Evolutionary conservation across 1,140 invertebrate genomes (phyloP).

Genomic region (Dinothrombium tinctorium): DNA sequence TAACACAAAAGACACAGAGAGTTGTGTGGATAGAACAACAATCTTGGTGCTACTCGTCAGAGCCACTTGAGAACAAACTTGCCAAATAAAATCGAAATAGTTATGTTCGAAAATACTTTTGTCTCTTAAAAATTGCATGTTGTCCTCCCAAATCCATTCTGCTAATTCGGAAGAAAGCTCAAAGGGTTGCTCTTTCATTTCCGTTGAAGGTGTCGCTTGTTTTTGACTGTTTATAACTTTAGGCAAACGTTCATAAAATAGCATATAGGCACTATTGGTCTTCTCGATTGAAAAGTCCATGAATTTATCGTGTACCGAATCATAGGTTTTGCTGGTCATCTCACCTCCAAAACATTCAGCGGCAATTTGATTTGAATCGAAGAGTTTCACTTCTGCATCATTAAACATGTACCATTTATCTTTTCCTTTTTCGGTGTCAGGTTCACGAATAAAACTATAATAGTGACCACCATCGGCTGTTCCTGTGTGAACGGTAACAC

Average conservation of each 20-base stretch:
- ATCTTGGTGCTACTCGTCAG: conserved; percentile 37
- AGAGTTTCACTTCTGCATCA: conserved; percentile 84
- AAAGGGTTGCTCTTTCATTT: not conserved
- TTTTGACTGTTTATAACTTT: conserved; percentile 5
- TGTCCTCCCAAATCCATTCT: conserved; percentile 77
- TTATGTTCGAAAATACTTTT: conserved; percentile 87
- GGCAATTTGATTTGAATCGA: conserved; percentile 77
- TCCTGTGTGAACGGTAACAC: conserved; percentile 85
- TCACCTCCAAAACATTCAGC: conserved; percentile 88
- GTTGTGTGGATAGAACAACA: conserved; percentile 55
- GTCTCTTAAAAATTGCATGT: conserved; percentile 77
- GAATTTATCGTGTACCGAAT: conserved; percentile 82
- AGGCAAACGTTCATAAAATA: conserved; percentile 61
- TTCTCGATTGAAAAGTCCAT: conserved; percentile 94
- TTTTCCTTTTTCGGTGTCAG: conserved; percentile 22
- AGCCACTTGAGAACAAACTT: conserved; percentile 75
- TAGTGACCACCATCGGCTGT: conserved; percentile 90
- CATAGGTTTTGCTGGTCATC: conserved; percentile 89
- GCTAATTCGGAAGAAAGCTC: conserved; percentile 1
- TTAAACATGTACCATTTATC: conserved; percentile 63
- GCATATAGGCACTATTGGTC: conserved; percentile 89
- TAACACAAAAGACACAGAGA: conserved; percentile 79
- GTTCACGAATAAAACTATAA: conserved; percentile 81
- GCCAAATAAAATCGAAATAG: conserved; percentile 88
- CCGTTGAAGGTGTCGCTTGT: not conserved